Evolutionary conservation across 1,140 invertebrate genomes (phyloP).

Genomic region (Euglossa dilemma): DNA sequence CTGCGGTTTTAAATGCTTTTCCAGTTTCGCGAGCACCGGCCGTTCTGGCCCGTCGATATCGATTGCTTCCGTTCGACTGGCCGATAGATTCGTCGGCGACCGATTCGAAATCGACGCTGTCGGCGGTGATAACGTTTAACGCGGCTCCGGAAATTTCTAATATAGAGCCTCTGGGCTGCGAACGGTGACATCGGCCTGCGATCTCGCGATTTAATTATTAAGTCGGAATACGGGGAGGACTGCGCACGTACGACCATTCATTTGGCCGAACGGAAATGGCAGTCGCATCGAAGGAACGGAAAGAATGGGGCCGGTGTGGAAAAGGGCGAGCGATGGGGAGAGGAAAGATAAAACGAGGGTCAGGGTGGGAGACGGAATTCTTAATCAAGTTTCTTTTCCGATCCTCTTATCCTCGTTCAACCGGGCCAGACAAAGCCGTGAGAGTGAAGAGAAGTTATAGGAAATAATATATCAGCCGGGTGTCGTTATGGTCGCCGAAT

Average conservation of each 20-base stretch:
- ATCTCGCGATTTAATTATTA: constrained; percentile 20
- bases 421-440: constrained; percentile 61
- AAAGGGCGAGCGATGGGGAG: neutral
- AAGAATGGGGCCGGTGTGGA: neutral
- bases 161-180: no score
- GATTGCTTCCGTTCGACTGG: neutral
- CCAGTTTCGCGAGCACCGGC: neutral
- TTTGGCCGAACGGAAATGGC: neutral
- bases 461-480: constrained; percentile 75
- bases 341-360: neutral
- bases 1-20: neutral
- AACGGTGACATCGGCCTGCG: no score
- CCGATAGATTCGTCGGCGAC: no score
- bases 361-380: constrained; percentile 50
- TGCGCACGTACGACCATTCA: constrained; percentile 24
- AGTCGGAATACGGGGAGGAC: neutral
- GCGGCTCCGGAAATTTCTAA: neutral
- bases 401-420: constrained; percentile 48
- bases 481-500: constrained; percentile 78
- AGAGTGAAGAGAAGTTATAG: constrained; percentile 72
- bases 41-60: neutral
- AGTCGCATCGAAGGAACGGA: neutral
- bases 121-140: neutral
- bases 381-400: constrained; percentile 74
- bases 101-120: neutral